Evolutionary conservation across 2,113 vertebrate species (phyloP).

Genomic region (Caloenas nicobarica): DNA sequence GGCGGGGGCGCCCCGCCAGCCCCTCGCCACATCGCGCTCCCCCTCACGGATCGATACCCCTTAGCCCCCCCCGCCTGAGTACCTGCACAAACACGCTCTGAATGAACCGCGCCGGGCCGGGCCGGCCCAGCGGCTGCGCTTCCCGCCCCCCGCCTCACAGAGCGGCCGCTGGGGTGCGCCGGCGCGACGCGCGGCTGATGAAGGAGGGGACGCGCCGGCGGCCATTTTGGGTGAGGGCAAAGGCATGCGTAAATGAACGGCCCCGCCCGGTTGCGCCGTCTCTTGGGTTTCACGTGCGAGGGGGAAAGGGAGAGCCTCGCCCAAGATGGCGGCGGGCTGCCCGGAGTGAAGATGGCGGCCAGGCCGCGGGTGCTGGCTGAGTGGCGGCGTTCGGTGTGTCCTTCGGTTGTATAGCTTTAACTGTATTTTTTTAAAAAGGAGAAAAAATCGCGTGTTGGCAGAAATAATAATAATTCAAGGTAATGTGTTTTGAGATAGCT

Average conservation of each 20-base stretch:
- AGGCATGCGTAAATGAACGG: rapidly evolving
- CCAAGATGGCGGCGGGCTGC: neutral
- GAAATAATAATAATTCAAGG: neutral
- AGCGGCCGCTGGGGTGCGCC: neutral
- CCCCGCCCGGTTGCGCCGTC: no score
- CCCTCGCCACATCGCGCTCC: no score
- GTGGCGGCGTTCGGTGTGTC: rapidly evolving
- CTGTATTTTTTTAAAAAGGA: rapidly evolving
- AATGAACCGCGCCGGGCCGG: neutral
- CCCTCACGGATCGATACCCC: no score
- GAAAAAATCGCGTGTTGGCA: rapidly evolving
- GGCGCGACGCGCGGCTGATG: no score
- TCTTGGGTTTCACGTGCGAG: rapidly evolving
- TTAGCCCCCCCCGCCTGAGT: no score
- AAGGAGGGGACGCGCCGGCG: rapidly evolving
- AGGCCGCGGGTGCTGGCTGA: rapidly evolving
- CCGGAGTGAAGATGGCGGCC: rapidly evolving
- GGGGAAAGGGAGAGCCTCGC: rapidly evolving
- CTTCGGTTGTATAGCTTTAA: rapidly evolving
- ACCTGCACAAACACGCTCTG: neutral
- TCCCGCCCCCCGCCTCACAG: rapidly evolving
- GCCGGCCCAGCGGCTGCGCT: rapidly evolving
- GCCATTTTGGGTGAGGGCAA: slow-evolving; percentile 45
- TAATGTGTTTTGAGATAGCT: neutral
- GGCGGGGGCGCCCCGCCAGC: no score